Evolutionary conservation across 2,888 invertebrate species (phyloP), one percentile per base, ranked within the genome.

Genomic region (Chrysina gloriosa): DNA sequence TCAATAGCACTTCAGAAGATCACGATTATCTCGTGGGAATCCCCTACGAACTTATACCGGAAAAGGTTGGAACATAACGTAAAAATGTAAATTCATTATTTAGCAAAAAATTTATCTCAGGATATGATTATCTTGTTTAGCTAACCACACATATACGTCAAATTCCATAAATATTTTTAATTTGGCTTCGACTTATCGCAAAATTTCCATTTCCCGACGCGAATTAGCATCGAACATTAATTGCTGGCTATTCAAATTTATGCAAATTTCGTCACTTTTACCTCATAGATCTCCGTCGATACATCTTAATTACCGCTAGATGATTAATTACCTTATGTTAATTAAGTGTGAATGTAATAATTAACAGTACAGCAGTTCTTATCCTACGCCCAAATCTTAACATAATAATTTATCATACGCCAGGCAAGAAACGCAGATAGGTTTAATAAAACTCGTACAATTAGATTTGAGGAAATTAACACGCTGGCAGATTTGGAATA

Each of bases 311-410:
- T 58, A 42, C 25, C 11, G 25, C 27, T 1, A 27, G 25, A 42
- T 58, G 58, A 58, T 58, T 58, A 58, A 58, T 58, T 39, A 25
- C 25, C 58, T 39, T 42, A 58, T 39, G 58, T 42, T 58, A 58
- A 58, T 58, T 39, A 42, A 29, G 29, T 16, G 16, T 21, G 11
- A 19, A 19, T 19, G 5, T 29, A 29, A 27, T 27, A 52, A 52
- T 29, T 29, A 29, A 29, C 14, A 16, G 50, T 29, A 29, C 29
- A 29, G 29, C n/a, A 29, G 16, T 29, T 29, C 27, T 52, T 52
- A 52, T 29, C 50, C 1, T 11, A 7, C 29, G 19, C 29, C 14
- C 6, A 6, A 29, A 29, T 29, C 19, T 52, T 14, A 52, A 52
- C 11, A 14, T 5, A 27, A 11, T 29, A 27, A 16, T 31, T 52